Evolutionary conservation across 2,797 vertebrate species (phyloP).

Genomic region (Catamblyrhynchus diadema): DNA sequence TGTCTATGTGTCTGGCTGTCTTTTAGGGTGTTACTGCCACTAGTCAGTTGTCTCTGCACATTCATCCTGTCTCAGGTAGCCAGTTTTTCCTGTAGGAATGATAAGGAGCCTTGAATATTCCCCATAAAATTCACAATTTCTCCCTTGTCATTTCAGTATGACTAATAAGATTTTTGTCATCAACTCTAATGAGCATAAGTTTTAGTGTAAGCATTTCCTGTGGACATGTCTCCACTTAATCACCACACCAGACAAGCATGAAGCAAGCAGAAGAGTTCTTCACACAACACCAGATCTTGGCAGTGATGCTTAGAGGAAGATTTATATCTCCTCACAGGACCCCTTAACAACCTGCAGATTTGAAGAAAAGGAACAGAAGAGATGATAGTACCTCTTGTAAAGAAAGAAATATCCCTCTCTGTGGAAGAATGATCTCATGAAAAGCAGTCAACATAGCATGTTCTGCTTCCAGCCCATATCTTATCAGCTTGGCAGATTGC

Average conservation of each 20-base stretch:
- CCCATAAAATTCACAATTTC: background rate
- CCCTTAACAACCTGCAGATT: background rate
- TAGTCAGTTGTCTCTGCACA: background rate
- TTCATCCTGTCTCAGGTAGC: background rate
- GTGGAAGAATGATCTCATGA: background rate
- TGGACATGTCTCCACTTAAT: background rate
- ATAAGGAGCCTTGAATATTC: background rate
- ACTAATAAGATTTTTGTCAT: background rate
- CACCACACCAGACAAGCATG: background rate
- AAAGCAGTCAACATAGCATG: background rate
- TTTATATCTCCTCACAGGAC: background rate
- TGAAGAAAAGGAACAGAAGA: background rate
- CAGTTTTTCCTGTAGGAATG: background rate
- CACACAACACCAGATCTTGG: background rate
- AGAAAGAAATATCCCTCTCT: background rate
- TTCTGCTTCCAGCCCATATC: slow-evolving; percentile 8
- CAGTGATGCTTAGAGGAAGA: background rate
- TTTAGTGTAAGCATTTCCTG: background rate
- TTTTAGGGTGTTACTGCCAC: background rate
- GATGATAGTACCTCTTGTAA: background rate
- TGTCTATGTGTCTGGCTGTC: background rate
- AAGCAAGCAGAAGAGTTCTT: background rate
- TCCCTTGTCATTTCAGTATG: background rate
- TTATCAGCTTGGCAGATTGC: slow-evolving; percentile 10
- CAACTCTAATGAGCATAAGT: background rate